Evolutionary conservation across 2,888 invertebrate species (phyloP), one percentile per base, ranked within the genome.

Genomic region (Ceratothoa steindachneri): DNA sequence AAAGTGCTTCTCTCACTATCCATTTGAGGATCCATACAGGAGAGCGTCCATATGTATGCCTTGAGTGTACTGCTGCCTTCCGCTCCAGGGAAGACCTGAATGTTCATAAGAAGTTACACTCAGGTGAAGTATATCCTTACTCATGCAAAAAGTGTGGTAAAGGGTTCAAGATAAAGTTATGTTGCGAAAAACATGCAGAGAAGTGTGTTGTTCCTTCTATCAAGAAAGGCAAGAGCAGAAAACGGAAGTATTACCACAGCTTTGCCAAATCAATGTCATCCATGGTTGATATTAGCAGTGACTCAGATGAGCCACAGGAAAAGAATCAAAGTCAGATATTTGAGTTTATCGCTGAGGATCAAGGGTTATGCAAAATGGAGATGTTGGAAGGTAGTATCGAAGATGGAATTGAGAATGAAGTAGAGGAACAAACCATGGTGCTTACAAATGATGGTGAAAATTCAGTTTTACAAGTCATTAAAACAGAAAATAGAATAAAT

Each of bases 101-200:
- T 24, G 75, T 75, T 66, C 78, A 78, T 53, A 67, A 71, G 15
- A 75, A 75, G 31, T 73, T 78, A 27, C 78, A 78, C 41, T 69
- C 78, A 1, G 69, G 73, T 67, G 24, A 55, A 15, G 73, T 73
- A n/a, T 73, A 72, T 55, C 78, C 78, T 22, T 78, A 55, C 64
- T 52, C 41, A 3, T 78, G 78, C 65, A 30, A 28, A 55, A 64
- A 65, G 5, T 78, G 78, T 66, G 72, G 69, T 1, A 78, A 75
- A 28, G 69, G 73, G 28, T 78, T 78, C 69, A 78, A 78, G 73
- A 78, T 75, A 9, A 78, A 78, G 31, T 75, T 75, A 64, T 78
- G 75, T 71, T 68, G 75, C 19, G 75, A 78, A 64, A 78, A 78
- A 51, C 78, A 78, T 66, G 65, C 69, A n/a, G 75, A 78, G 52